phyloP scores from a whole-genome alignment of 2,113 vertebrate species.

The Pachypanchax playfairii region DNA sequence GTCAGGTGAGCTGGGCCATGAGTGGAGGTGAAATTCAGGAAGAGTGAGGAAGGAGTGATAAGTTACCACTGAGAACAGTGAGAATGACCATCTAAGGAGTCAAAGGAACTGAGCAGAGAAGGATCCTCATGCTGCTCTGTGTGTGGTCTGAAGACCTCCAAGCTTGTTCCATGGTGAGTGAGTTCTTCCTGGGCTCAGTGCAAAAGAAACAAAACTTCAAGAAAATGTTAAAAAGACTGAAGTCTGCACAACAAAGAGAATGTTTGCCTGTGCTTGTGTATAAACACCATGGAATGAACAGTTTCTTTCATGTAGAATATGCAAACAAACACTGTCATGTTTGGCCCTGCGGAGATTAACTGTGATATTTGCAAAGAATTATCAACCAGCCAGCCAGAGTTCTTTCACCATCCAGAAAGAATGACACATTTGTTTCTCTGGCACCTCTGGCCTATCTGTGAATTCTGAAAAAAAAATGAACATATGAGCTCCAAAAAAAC shows the following conservation, averaged over 20 bases:
- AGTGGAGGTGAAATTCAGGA: conserved; percentile 32
- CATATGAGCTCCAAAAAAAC: no score
- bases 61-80: conserved; percentile 18
- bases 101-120: conserved; percentile 38
- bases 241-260: conserved; percentile 71
- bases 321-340: conserved; percentile 72
- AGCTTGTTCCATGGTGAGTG: conserved; percentile 74
- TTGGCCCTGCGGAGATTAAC: conserved; percentile 60
- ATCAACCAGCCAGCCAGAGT: conserved; percentile 50
- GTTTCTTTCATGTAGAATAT: conserved; percentile 74
- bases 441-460: no score
- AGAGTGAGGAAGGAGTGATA: conserved; percentile 3
- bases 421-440: conserved; percentile 23
- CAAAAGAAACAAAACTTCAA: conserved; percentile 47
- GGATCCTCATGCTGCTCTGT: conserved; percentile 62
- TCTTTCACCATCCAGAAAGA: conserved; percentile 34
- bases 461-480: no score
- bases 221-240: conserved; percentile 42
- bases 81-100: conserved; percentile 7
- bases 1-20: conserved; percentile 2
- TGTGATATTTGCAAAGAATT: conserved; percentile 67
- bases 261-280: conserved; percentile 77
- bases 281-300: conserved; percentile 54
- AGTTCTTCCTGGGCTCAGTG: conserved; percentile 67
- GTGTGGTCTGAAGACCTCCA: conserved; percentile 83